These are phyloP conservation scores for Drosophila carrolli DNA, from an alignment of 1,140 invertebrate species.

Conservation along the genomic window DNA sequence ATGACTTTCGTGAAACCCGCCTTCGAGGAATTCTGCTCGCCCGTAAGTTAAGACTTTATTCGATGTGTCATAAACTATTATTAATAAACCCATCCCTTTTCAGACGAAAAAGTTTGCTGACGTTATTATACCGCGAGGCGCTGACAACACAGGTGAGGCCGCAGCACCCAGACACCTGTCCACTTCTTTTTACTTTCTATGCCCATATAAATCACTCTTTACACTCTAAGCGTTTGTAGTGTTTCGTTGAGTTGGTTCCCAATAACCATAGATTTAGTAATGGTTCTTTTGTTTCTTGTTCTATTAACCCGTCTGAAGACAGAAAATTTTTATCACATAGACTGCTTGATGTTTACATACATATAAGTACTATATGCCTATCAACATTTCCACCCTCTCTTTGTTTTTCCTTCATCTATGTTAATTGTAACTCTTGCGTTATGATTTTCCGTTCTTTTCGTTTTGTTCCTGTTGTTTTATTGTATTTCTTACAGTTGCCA, in stretches of 20 bases:
- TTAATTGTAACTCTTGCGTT: conserved; percentile 30
- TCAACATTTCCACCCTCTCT: conserved; percentile 16
- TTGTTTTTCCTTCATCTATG: conserved; percentile 24
- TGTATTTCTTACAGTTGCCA: conserved; percentile 95
- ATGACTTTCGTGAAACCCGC: conserved; percentile 99
- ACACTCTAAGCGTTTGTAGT: conserved; percentile 47
- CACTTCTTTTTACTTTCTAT: conserved; percentile 37
- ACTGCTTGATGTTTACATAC: conserved; percentile 61
- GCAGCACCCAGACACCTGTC: conserved; percentile 10
- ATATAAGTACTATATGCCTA: conserved; percentile 22
- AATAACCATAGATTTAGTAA: conserved; percentile 42
- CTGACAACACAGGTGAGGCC: conserved; percentile 95
- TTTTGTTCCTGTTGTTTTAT: conserved; percentile 63
- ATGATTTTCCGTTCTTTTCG: conserved; percentile 54
- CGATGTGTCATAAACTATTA: not conserved
- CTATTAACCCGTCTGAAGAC: conserved; percentile 38
- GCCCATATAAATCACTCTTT: conserved; percentile 24
- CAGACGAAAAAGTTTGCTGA: conserved; percentile 99
- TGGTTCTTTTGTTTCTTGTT: conserved; percentile 51
- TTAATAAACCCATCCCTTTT: conserved; percentile 6
- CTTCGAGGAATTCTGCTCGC: conserved; percentile 99
- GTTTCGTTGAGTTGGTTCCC: conserved; percentile 51
- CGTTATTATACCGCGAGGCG: conserved; percentile 98
- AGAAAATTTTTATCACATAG: conserved; percentile 36
- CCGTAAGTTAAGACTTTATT: conserved; percentile 87